Conservation (phyloP, 2,888 invertebrate genomes). For the Petrolisthes cinctipes region DNA sequence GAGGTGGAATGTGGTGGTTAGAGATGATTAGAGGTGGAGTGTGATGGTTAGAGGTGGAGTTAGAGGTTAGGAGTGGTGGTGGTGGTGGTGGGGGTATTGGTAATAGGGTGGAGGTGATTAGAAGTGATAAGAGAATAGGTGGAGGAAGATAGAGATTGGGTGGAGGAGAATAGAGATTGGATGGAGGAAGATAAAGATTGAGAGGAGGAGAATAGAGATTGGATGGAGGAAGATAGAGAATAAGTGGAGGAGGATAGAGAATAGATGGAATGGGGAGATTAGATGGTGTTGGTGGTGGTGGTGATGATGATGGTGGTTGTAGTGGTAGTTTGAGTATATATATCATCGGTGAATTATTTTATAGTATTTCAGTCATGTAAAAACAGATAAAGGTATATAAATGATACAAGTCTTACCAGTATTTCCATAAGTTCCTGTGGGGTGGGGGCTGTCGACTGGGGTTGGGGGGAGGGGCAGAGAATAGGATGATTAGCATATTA, state of each 20-base stretch:
- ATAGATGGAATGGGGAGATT: neutral
- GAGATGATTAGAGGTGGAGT: neutral
- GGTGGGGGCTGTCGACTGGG: slow-evolving; percentile 21
- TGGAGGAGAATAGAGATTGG: neutral
- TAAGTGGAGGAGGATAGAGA: neutral
- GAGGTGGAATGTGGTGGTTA: too few relatives aligned
- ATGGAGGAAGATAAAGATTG: neutral
- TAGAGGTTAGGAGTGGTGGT: neutral
- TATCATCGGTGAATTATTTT: too few relatives aligned
- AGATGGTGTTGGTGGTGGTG: neutral
- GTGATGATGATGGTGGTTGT: neutral
- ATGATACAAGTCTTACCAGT: neutral
- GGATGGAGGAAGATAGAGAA: slow-evolving; percentile 12
- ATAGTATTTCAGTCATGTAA: too few relatives aligned
- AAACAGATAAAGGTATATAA: too few relatives aligned
- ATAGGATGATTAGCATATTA: neutral
- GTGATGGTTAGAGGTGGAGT: neutral
- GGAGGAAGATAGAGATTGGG: slow-evolving; percentile 4
- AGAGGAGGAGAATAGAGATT: neutral
- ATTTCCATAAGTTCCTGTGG: slow-evolving; percentile 28
- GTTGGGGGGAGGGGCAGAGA: neutral
- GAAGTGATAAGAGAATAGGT: neutral
- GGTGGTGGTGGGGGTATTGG: neutral
- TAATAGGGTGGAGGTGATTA: neutral
- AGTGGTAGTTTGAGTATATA: neutral